These are phyloP conservation scores for Exocentrus adspersus DNA, from an alignment of 2,888 invertebrate species.

Conservation along the genomic window DNA sequence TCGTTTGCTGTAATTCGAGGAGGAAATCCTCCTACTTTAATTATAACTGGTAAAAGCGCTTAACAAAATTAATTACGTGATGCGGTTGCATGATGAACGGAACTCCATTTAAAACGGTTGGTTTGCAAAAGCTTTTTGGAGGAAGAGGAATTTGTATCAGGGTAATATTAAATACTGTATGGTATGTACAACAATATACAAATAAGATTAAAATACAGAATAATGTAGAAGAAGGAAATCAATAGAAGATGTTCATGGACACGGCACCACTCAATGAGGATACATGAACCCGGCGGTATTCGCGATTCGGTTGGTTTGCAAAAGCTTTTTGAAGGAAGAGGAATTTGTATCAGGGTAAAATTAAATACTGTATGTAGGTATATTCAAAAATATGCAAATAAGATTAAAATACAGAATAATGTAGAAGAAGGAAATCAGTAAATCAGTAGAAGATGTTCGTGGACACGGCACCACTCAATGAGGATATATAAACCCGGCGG, in stretches of 20 bases:
- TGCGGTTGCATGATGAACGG: conserved; percentile 8
- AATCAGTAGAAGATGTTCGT: no score
- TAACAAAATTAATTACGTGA: conserved; percentile 27
- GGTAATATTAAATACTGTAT: background rate
- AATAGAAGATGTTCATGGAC: no score
- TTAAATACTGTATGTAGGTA: background rate
- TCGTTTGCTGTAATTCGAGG: background rate
- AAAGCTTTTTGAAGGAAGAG: background rate
- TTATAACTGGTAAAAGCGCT: conserved; percentile 4
- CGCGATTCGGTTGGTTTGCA: background rate
- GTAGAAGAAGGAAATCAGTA: no score
- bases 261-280: no score
- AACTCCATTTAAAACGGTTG: background rate
- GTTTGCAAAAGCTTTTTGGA: background rate
- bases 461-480: no score
- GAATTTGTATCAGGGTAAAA: background rate
- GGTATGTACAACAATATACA: no score
- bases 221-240: no score
- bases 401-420: no score
- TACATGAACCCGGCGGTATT: no score
- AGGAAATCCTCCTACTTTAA: conserved; percentile 15
- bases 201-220: no score
- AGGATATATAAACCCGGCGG: no score
- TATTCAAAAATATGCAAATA: no score
- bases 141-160: background rate